A percentile compares a stretch with the other conserved stretches of the same genome.
phyloP scores from a whole-genome alignment of 2,888 invertebrate genomes.

The Eledona agricola region DNA sequence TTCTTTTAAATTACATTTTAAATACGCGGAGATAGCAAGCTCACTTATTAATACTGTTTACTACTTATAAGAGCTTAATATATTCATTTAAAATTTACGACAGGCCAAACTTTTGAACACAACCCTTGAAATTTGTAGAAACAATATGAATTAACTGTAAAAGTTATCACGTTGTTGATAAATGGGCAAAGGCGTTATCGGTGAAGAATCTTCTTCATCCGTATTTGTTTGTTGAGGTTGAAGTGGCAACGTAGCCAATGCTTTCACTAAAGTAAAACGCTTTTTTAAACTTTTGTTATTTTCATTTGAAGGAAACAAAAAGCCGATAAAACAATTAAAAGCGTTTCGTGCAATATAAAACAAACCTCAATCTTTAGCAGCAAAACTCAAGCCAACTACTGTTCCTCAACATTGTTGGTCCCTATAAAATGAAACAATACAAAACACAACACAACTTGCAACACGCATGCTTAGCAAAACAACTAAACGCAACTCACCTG shows the following conservation, averaged over 20 bases:
- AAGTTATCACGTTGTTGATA: constrained; percentile 89
- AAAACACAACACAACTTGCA: constrained; percentile 40
- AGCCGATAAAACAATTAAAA: too few relatives aligned
- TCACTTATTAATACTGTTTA: constrained; percentile 36
- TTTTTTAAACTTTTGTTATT: constrained; percentile 10
- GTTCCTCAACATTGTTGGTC: constrained; percentile 57
- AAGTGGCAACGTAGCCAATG: constrained; percentile 76
- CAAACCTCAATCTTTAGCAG: constrained; percentile 56
- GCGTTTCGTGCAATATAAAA: too few relatives aligned
- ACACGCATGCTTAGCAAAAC: too few relatives aligned
- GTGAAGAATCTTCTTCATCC: constrained; percentile 78
- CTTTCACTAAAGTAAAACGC: constrained; percentile 67
- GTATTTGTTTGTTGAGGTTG: constrained; percentile 65
- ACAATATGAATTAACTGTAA: constrained; percentile 64
- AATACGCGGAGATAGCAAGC: constrained; percentile 39
- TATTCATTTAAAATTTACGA: constrained; percentile 48
- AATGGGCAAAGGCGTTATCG: constrained; percentile 81
- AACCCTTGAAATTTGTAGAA: constrained; percentile 56
- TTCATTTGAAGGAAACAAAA: constrained; percentile 36
- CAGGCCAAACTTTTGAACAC: constrained; percentile 53
- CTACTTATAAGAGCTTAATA: constrained; percentile 34
- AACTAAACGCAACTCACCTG: constrained; percentile 72
- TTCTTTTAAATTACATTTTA: constrained; percentile 49
- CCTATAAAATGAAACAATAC: constrained; percentile 56
- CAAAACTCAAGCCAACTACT: constrained; percentile 50